A percentile compares a stretch with the other conserved stretches of the same genome.
These are phyloP conservation scores for Rotaria sp. DNA, from an alignment of 2,888 invertebrate genomes.

Conservation along the genomic window DNA sequence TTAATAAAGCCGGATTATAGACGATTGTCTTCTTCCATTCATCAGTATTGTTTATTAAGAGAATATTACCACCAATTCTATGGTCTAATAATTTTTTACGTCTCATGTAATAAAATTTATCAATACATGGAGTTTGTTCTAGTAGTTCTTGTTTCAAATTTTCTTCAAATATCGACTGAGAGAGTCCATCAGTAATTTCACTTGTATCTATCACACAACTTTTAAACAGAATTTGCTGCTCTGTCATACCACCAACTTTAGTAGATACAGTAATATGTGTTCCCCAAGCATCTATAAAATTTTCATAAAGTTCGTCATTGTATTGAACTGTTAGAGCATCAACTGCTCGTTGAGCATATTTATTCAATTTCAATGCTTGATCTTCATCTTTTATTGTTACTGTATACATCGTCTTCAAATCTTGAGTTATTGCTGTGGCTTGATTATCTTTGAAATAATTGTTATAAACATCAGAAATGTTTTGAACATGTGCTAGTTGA, in stretches of 20 bases:
- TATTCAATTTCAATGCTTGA: neutral
- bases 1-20: neutral
- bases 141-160: too few species aligned
- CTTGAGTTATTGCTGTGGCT: neutral
- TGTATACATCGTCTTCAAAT: neutral
- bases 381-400: neutral
- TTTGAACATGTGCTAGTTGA: neutral
- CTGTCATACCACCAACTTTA: neutral
- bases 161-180: neutral
- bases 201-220: neutral
- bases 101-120: too few species aligned
- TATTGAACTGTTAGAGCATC: neutral
- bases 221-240: neutral
- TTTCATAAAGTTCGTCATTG: neutral
- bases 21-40: neutral
- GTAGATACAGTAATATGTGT: neutral
- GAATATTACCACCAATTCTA: neutral
- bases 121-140: too few species aligned
- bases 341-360: neutral
- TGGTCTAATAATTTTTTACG: too few species aligned
- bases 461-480: neutral
- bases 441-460: neutral
- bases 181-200: neutral
- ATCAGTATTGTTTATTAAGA: neutral
- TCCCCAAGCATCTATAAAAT: neutral